Evolutionary conservation across 2,797 vertebrate species (phyloP).

Genomic region (Clarias laeviceps): DNA sequence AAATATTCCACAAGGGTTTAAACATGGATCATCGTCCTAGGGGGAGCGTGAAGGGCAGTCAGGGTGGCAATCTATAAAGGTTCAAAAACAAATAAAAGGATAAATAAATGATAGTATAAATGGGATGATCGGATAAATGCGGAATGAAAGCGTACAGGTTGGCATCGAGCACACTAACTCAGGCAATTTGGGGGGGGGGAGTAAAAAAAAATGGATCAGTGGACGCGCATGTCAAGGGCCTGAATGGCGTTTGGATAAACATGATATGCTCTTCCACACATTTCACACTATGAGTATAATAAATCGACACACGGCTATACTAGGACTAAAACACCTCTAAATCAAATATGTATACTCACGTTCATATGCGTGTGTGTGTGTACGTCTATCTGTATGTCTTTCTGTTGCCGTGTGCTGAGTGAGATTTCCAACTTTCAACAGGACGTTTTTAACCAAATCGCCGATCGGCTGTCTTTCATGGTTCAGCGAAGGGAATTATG

Average conservation of each 20-base stretch:
- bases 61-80: background rate
- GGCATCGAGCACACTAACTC: background rate
- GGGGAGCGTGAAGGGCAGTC: background rate
- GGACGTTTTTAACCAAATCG: background rate
- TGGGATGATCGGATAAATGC: background rate
- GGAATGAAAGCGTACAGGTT: background rate
- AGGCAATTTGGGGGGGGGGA: background rate
- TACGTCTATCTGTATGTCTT: too few relatives aligned
- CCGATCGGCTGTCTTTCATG: background rate
- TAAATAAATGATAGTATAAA: background rate
- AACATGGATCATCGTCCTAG: background rate
- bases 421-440: background rate
- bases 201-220: background rate
- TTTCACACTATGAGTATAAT: conserved; percentile 54
- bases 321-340: background rate
- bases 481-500: background rate
- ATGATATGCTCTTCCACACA: conserved; percentile 59
- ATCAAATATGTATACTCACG: background rate
- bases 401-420: background rate
- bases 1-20: background rate
- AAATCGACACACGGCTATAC: background rate
- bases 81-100: background rate
- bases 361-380: background rate
- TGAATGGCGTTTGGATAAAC: conserved; percentile 45
- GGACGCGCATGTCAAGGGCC: conserved; percentile 18